Evolutionary conservation across 2,113 vertebrate species (phyloP), one percentile per base, ranked within the genome.

Genomic region (Oryzias curvinotus): DNA sequence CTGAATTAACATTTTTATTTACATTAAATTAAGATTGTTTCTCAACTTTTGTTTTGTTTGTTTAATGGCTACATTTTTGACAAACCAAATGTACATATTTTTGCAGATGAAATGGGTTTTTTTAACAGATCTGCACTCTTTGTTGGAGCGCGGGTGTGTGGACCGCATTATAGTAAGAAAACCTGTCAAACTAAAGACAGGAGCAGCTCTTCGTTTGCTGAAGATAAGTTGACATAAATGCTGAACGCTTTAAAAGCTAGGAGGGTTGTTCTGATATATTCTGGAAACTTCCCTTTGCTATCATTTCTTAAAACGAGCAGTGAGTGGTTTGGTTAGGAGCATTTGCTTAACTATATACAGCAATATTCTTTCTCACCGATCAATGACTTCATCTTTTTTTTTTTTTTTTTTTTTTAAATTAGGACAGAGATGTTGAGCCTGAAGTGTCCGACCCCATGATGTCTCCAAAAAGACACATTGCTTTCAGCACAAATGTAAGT

Each of bases 111-210:
- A 90, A 81, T 86, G 87, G 76, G 85, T 90, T 88, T 90, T 85
- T 90, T 76, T 89, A 36, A 91, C 88, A 91, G 63, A 78, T 87
- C 66, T 77, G 73, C 72, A 83, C 80, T 90, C 8, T 80, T 85
- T 88, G 90, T 89, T 87, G 91, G 88, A 84, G 83, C 75, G 49
- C 77, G 94, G 93, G 88, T 83, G 87, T 85, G 91, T 91, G 85
- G 87, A 92, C 94, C 86, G 89, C 91, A 82, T 94, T 90, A 82
- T 93, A 91, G 92, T 92, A 93, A 93, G 93, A 93, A 90, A 94
- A 94, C 89, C 94, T 95, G 92, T 94, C 94, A 75, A 78, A 51
- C 84, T 87, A 86, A 73, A 91, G 91, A 88, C 88, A 91, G 94
- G 8, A 36, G 30, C 30, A 12, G 93, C 80, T 81, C 83, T 93